phyloP scores from a whole-genome alignment of 2,797 vertebrate genomes.

The Cottoperca gobio region DNA sequence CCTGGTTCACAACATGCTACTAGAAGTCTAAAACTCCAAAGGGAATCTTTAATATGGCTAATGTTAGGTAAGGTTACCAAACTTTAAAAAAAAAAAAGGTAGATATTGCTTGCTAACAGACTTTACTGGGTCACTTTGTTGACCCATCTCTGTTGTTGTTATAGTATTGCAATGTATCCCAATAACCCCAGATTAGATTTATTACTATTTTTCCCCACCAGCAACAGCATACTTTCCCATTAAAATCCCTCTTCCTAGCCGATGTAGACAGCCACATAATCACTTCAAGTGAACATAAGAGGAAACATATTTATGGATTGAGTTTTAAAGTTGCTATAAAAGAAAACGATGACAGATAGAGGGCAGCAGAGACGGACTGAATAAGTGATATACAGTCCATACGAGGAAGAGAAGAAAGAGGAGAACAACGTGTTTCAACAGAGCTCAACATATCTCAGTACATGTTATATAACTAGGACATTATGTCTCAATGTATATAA shows the following conservation, averaged over 20 bases:
- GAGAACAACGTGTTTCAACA: slow-evolving; percentile 17
- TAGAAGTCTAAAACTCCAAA: neutral
- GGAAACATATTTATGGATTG: too few relatives aligned
- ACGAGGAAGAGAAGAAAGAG: slow-evolving; percentile 19
- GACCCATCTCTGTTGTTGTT: neutral
- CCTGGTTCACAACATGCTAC: neutral
- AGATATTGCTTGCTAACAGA: neutral
- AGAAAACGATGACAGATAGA: neutral
- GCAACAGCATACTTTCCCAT: too few relatives aligned
- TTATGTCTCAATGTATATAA: slow-evolving; percentile 51
- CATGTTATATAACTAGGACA: slow-evolving; percentile 54
- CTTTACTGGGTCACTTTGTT: neutral
- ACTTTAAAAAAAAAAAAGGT: too few relatives aligned
- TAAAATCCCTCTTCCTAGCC: too few relatives aligned
- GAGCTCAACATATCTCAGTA: slow-evolving; percentile 2
- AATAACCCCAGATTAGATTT: too few relatives aligned
- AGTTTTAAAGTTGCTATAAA: too few relatives aligned
- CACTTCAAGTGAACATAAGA: too few relatives aligned
- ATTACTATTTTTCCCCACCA: too few relatives aligned
- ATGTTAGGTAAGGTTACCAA: neutral
- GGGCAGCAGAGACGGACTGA: slow-evolving; percentile 35
- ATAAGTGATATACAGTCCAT: neutral
- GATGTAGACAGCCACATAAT: too few relatives aligned
- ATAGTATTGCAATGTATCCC: too few relatives aligned
- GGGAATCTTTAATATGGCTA: neutral